Base-by-base conservation (phyloP, 2,797 vertebrate genomes). In the Fistularia tabacaria region DNA sequence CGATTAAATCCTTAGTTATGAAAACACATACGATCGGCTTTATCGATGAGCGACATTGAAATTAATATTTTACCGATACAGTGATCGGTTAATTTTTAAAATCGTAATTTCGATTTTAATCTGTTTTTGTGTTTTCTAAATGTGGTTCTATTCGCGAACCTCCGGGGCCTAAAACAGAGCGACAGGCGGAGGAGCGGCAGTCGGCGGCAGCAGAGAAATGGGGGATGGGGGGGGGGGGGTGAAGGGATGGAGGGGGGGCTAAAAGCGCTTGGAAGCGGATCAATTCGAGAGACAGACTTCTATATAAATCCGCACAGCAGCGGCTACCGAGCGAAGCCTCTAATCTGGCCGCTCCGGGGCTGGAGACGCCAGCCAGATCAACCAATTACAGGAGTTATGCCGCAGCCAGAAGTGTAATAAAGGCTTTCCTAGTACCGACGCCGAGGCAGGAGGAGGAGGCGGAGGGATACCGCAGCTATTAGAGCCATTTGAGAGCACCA, bases 311-410 rank as follows among this genome's bases (percentile, higher is more conserved):
- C 79, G 65, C 73, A 76, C 81, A 79, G 78, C 79, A 84, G 76
- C 76, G 66, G 81, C 87, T 76, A 77, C 85, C 10, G 83, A 79
- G 64, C 64, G 73, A 74, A 61, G 69, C 61, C 76, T 69, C 74
- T 89, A 89, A 89, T 85, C 81, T 85, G 51, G 13, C 55, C 47
- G 69, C 80, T 73, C 49, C 73, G 57, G 71, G 64, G 83, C 73
- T 76, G 62, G 78, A 86, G 89, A 91, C 90, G 91, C 90, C 91
- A 88, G 76, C 60, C 64, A 89, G 90, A 88, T 92, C 85, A 91
- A 88, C 69, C 83, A 89, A 91, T 92, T 91, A 91, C 56, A 87
- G 52, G 67, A 84, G 82, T 56, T 79, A 38, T 54, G 52, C 42
- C 79, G 38, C 58, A 69, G 81, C 54, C 69, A 72, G 66, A 40